Evolutionary conservation across 2,888 invertebrate genomes (phyloP), one percentile per base, ranked within the genome.

Genomic region (Clostera curtula): DNA sequence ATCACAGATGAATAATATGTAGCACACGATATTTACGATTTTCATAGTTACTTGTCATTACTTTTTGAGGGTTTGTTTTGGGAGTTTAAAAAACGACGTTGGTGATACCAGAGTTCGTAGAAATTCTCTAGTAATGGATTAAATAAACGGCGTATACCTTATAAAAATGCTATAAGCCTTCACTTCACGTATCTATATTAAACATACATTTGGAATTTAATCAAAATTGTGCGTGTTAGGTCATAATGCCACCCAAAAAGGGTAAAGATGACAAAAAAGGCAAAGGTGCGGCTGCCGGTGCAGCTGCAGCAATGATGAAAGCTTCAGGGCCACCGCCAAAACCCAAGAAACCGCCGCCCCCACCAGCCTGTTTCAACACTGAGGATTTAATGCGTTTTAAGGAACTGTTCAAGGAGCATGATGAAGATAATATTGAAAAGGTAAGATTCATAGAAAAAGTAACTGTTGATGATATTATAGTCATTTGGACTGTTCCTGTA

Each of bases 391-490:
- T 42, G 0, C 62, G 34, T 35, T 80, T 70, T 31, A 82, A 73
- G 25, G 74, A 73, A 36, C 31, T 79, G 14, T 83, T 55, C 34
- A 79, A 70, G 28, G 47, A 49, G 0, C 57, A 62, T 24, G 83
- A 82, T 34, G 74, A 73, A 35, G 75, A 75, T 1, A 65, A 67
- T 21, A 72, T 72, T 27, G 82, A 79, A 5, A 77, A 67, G 68
- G 82, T 75, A 43, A 15, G n/a, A n/a, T n/a, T n/a, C n/a, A n/a
- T n/a, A n/a, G n/a, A n/a, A n/a, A n/a, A n/a, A n/a, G n/a, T n/a
- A n/a, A n/a, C n/a, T n/a, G n/a, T n/a, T n/a, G n/a, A n/a, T n/a
- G n/a, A n/a, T n/a, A n/a, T n/a, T n/a, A n/a, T n/a, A n/a, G n/a
- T n/a, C n/a, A n/a, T n/a, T n/a, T n/a, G n/a, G n/a, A n/a, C n/a